Base-by-base conservation (phyloP, 2,888 invertebrate genomes). In the Keiferia lycopersicella region DNA sequence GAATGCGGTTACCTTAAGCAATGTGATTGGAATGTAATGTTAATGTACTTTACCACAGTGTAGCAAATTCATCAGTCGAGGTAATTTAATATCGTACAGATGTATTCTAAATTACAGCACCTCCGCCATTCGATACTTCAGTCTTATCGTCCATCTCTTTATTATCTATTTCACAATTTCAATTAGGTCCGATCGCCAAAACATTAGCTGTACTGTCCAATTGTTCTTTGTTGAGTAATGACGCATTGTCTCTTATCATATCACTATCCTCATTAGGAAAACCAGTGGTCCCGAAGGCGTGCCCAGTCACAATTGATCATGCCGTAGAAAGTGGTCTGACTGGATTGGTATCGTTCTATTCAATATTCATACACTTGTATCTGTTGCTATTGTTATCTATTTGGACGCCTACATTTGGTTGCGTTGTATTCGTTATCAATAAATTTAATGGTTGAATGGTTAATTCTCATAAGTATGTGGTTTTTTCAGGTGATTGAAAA, bases 191-290 rank as follows among this genome's bases (percentile, higher is more conserved):
- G 26, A 34, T 56, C 56, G 8, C 34, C 34, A 34, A 8, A 34
- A 34, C 22, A 51, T 51, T 10, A 34, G 34, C 56, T 26, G 39
- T n/a, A 58, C 38, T 10, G 16, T 16, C 39, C 58, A 20, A 39
- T 58, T 58, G 58, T 38, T 58, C 58, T 38, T 56, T 58, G 18
- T 39, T 58, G 58, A 58, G 39, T 58, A 58, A 58, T 58, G 58
- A 58, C 20, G 39, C 39, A 58, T 58, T 58, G 58, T 58, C 20
- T 58, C 20, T 58, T 58, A 58, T 58, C 58, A 58, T 39, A 39
- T 58, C 39, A 10, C 39, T 34, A 14, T 4, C 30, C 56, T 56
- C 56, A 56, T 56, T 56, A 56, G 56, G 56, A 56, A 56, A 58
- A 16, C 39, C 18, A 39, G 58, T 58, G 58, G 56, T 56, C 56